Evolutionary conservation across 2,113 vertebrate genomes (phyloP).

Genomic region (Choloepus hoffmanni): DNA sequence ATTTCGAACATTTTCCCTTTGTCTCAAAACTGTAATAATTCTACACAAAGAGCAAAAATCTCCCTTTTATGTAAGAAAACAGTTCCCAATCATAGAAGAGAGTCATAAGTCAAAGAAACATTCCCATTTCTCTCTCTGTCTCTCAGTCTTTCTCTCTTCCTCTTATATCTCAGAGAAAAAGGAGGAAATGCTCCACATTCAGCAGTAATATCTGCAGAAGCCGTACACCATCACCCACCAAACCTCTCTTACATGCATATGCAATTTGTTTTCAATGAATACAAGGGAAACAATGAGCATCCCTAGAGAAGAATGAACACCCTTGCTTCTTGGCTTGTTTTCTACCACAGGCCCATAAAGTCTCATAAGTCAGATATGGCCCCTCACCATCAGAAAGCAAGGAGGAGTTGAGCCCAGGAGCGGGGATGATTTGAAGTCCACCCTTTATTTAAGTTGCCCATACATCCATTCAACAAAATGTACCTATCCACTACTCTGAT

Average conservation of each 20-base stretch:
- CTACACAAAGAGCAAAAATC: neutral
- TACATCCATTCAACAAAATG: neutral
- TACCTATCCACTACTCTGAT: neutral
- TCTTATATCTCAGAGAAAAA: neutral
- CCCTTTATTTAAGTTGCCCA: neutral
- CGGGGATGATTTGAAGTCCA: neutral
- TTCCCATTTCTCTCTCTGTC: neutral
- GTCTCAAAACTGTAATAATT: neutral
- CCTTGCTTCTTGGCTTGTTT: neutral
- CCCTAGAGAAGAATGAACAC: neutral
- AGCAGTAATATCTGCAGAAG: neutral
- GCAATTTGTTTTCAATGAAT: neutral
- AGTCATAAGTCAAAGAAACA: neutral
- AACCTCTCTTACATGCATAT: neutral
- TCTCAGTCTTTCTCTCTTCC: neutral
- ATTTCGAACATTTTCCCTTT: neutral
- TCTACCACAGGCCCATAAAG: neutral
- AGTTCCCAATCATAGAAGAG: neutral
- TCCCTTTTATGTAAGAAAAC: neutral
- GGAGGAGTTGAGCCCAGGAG: neutral
- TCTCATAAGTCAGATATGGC: neutral
- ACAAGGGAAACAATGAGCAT: neutral
- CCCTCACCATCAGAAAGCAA: neutral
- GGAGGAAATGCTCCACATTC: neutral
- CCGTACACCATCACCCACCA: fast-evolving